phyloP scores from a whole-genome alignment of 2,113 vertebrate species.

The Antigone vipio region DNA sequence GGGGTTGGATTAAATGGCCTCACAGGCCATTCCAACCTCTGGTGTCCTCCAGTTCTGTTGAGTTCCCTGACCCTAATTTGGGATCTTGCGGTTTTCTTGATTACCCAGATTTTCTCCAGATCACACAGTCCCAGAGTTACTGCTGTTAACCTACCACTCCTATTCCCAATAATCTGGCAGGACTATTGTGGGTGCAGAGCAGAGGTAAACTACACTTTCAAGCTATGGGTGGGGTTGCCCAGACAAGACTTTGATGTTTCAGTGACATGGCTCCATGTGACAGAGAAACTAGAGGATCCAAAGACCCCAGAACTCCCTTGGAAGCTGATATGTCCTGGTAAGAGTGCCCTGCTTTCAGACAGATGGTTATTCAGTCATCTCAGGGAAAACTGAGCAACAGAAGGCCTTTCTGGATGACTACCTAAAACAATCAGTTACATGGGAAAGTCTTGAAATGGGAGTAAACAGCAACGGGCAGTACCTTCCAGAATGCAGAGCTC shows the following conservation, averaged over 20 bases:
- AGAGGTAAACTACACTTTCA: background rate
- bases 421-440: background rate
- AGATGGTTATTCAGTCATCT: background rate
- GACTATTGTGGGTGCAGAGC: background rate
- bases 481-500: slow-evolving; percentile 99
- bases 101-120: too few relatives aligned
- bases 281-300: background rate
- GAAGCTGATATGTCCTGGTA: background rate
- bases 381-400: background rate
- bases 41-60: background rate
- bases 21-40: background rate
- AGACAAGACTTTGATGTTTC: background rate
- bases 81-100: background rate
- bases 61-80: background rate
- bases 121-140: background rate
- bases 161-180: background rate
- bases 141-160: background rate
- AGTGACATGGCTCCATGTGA: background rate
- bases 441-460: background rate
- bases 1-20: background rate
- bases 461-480: slow-evolving; percentile 28
- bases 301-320: background rate
- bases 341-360: background rate
- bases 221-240: background rate
- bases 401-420: background rate